Percentiles rank a stretch among this genome's conserved stretches.
Evolutionary conservation across 2,797 vertebrate genomes (phyloP).

Genomic region (Poecilia gillii): DNA sequence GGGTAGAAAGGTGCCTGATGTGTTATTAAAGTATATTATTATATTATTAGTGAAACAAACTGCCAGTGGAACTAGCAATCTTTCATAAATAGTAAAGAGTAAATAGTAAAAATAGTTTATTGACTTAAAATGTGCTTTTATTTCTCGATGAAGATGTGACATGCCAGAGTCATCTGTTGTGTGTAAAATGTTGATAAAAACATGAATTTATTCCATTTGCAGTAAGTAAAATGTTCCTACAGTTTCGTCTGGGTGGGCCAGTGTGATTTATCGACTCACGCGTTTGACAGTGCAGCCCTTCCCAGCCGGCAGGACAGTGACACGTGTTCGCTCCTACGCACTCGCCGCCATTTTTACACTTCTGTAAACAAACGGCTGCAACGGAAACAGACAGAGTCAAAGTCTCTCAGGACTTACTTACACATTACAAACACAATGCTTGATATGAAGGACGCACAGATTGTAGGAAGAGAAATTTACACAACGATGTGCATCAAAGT

Average conservation of each 20-base stretch:
- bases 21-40: too few relatives aligned
- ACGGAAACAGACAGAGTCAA: constrained; percentile 5
- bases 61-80: too few relatives aligned
- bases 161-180: not conserved
- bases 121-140: too few relatives aligned
- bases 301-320: constrained; percentile 87
- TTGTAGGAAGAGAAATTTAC: not conserved
- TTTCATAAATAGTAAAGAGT: too few relatives aligned
- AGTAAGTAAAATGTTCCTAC: not conserved
- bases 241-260: too few relatives aligned
- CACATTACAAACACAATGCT: too few relatives aligned
- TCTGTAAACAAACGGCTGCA: constrained; percentile 89
- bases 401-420: not conserved
- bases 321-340: constrained; percentile 88
- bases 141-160: too few relatives aligned
- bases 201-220: not conserved
- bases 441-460: too few relatives aligned
- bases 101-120: too few relatives aligned
- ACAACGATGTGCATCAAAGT: not conserved
- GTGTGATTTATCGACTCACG: constrained; percentile 76
- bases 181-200: not conserved
- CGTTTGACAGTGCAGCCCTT: constrained; percentile 88
- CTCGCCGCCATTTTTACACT: constrained; percentile 89
- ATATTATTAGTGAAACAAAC: too few relatives aligned
- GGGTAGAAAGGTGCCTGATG: too few relatives aligned